Conservation (phyloP, 2,113 vertebrate species). For the Astur gentilis region DNA sequence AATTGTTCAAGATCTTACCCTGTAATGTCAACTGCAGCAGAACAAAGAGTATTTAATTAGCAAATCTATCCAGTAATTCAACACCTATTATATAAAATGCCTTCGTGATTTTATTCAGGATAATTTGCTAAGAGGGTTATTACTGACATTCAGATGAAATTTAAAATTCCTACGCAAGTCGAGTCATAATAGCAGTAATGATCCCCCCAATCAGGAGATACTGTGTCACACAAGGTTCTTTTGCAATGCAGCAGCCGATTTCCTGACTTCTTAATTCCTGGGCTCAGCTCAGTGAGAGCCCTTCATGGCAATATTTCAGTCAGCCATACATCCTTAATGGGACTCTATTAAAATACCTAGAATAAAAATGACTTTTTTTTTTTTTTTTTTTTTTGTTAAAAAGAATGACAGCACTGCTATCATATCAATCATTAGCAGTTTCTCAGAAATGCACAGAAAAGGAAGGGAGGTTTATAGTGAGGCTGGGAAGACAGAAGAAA, state of each 20-base stretch:
- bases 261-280: conserved; percentile 87
- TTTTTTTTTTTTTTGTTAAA: conserved; percentile 52
- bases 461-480: conserved; percentile 50
- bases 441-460: conserved; percentile 64
- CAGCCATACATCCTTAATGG: conserved; percentile 83
- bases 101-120: conserved; percentile 97
- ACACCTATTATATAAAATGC: conserved; percentile 93
- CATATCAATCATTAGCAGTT: conserved; percentile 76
- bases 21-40: conserved; percentile 88
- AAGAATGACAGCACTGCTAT: conserved; percentile 81
- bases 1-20: conserved; percentile 87
- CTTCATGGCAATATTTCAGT: conserved; percentile 84
- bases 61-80: conserved; percentile 95
- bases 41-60: conserved; percentile 92
- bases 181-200: conserved; percentile 96
- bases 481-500: conserved; percentile 56
- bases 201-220: conserved; percentile 94
- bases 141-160: conserved; percentile 95
- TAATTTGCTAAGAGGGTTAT: conserved; percentile 99
- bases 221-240: conserved; percentile 84
- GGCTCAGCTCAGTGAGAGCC: conserved; percentile 83
- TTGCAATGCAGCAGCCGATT: conserved; percentile 82
- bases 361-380: conserved; percentile 76
- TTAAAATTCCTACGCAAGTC: conserved; percentile 93
- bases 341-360: conserved; percentile 83